phyloP scores from a whole-genome alignment of 2,113 vertebrate genomes.

The Pelecanus crispus region DNA sequence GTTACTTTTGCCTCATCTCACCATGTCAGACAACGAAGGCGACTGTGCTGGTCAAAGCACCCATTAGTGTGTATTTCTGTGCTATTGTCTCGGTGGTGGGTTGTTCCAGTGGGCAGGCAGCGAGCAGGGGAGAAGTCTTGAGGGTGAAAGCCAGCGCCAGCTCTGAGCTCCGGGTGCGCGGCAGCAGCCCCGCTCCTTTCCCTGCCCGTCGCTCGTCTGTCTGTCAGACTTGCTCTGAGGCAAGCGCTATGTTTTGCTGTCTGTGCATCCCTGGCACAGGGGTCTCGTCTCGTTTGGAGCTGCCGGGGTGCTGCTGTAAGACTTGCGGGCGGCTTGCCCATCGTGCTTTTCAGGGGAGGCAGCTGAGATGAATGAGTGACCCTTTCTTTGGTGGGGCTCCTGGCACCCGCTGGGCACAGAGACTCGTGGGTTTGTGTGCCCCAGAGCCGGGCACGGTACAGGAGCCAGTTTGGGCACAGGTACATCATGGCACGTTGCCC shows the following conservation, averaged over 20 bases:
- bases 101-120: background rate
- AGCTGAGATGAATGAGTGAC: background rate
- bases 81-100: background rate
- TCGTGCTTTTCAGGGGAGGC: background rate
- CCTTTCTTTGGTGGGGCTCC: background rate
- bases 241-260: background rate
- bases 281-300: accelerated
- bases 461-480: background rate
- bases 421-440: background rate
- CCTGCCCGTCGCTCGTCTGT: background rate
- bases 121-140: background rate
- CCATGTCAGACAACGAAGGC: background rate
- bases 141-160: background rate
- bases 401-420: background rate
- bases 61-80: background rate
- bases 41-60: background rate
- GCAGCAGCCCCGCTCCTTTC: background rate
- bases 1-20: background rate
- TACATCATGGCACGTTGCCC: background rate
- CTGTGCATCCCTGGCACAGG: background rate
- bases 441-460: background rate
- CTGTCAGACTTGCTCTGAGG: background rate
- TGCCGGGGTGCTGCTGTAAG: background rate
- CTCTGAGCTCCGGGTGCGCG: background rate
- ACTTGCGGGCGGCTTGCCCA: accelerated